Conservation (phyloP, 2,888 invertebrate genomes). For the Anticlea derivata region DNA sequence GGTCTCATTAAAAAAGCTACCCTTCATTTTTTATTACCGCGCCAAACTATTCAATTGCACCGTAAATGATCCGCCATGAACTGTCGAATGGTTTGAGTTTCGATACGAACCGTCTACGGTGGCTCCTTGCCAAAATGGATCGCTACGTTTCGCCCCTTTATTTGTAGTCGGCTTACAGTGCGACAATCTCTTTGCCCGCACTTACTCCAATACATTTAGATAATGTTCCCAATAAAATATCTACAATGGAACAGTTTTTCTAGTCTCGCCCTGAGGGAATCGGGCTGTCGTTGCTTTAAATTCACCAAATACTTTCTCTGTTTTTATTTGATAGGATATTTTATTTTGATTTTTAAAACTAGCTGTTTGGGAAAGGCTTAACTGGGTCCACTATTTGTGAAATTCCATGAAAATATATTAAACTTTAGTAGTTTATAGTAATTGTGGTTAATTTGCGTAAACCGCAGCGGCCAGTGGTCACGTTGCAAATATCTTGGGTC, state of each 20-base stretch:
- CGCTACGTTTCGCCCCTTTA: conserved; percentile 56
- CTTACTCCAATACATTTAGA: conserved; percentile 51
- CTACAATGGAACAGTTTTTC: conserved; percentile 35
- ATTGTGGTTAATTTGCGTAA: too few species aligned
- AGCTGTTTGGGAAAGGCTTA: too few species aligned
- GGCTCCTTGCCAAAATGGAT: conserved; percentile 68
- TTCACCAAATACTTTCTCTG: conserved; percentile 1
- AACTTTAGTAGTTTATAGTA: too few species aligned
- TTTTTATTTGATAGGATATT: background rate
- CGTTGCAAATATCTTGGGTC: too few species aligned
- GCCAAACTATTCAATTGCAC: conserved; percentile 17
- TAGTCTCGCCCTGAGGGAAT: conserved; percentile 29
- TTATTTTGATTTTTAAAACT: too few species aligned
- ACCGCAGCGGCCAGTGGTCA: too few species aligned
- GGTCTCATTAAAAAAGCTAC: too few species aligned
- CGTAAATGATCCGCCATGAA: conserved; percentile 46
- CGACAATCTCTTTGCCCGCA: conserved; percentile 54
- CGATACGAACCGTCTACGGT: conserved; percentile 36
- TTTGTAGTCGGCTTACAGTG: conserved; percentile 61
- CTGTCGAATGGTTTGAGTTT: conserved; percentile 49
- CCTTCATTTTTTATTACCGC: background rate
- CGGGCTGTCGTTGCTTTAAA: conserved; percentile 14
- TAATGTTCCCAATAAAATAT: conserved; percentile 40
- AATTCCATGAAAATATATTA: too few species aligned
- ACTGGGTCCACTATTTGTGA: too few species aligned